Percentiles rank a stretch among this genome's conserved stretches.
Evolutionary conservation across 2,113 vertebrate species (phyloP).

Genomic region (Clarias macrocephalus): DNA sequence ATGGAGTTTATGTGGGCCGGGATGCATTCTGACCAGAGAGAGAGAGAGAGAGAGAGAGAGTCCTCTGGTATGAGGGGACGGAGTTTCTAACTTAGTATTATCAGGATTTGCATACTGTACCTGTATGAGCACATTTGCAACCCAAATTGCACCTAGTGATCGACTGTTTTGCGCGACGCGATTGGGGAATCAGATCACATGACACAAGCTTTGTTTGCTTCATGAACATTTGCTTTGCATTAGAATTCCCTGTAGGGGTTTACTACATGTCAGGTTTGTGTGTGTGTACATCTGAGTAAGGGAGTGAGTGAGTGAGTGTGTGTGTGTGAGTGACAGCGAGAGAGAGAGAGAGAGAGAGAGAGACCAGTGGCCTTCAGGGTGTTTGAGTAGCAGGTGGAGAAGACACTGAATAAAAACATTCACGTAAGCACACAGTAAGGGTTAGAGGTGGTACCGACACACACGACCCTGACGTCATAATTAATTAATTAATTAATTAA

Average conservation of each 20-base stretch:
- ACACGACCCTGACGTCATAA: neutral
- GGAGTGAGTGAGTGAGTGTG: neutral
- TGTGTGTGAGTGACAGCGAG: neutral
- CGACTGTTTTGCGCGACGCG: conserved; percentile 10
- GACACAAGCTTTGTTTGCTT: conserved; percentile 40
- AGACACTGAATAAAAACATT: neutral
- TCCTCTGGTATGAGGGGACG: neutral
- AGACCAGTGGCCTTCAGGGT: neutral
- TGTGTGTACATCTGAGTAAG: conserved; percentile 23
- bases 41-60: neutral
- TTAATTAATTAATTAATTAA: no score
- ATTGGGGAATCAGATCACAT: conserved; percentile 48
- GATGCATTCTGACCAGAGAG: neutral
- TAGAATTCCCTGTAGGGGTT: conserved; percentile 29
- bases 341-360: neutral
- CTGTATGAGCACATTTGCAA: conserved; percentile 54
- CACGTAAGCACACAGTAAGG: neutral
- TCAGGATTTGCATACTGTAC: conserved; percentile 48
- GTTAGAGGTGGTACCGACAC: conserved; percentile 4
- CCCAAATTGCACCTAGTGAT: conserved; percentile 45
- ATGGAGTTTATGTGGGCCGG: neutral
- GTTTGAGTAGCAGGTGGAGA: conserved; percentile 39
- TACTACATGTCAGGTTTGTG: conserved; percentile 13
- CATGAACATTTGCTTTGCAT: conserved; percentile 47
- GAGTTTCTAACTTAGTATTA: conserved; percentile 12